Evolutionary conservation across 2,113 vertebrate species (phyloP), one percentile per base, ranked within the genome.

Genomic region (Perca fluviatilis): DNA sequence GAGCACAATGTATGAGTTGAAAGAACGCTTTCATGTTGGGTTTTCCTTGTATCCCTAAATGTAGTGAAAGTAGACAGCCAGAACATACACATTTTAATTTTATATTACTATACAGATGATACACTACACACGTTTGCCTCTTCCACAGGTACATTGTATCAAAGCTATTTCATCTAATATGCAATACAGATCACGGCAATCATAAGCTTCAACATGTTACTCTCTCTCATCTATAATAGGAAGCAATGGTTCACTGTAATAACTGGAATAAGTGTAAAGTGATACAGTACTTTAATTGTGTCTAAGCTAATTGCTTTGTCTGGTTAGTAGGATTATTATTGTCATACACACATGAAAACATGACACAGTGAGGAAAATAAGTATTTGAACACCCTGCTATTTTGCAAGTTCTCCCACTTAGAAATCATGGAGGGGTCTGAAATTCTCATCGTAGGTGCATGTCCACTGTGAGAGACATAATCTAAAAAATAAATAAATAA

Each of bases 1-100:
- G 18, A 93, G 81, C 43, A 66, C 53, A 69, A 27, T 0, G 27
- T 1, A 11, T 62, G 61, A 40, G 70, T 47, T 3, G 3, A 25
- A 21, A 13, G 46, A 12, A 23, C 3, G 2, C 16, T 18, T 18
- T 19, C 14, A 3, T 9, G 25, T 62, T 21, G 53, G 14, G 5
- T 49, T 56, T 47, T 30, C 51, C 1, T 12, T 53, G 19, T 33
- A n/a, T 25, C 5, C 16, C 33, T 16, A 60, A 27, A 27, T 15
- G 21, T n/a, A n/a, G 46, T 6, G 19, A 23, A 62, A 13, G 9
- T 10, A 25, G 1, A 67, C 16, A 60, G 27, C 5, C 6, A 7
- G 0, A 57, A 50, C 6, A 36, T 47, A 6, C 7, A 36, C 1
- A 67, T 25, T 40, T 19, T 58, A 36, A 14, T 47, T 15, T 11